Conservation (phyloP, 1,140 invertebrate species). For the Drosophila sturtevanti region DNA sequence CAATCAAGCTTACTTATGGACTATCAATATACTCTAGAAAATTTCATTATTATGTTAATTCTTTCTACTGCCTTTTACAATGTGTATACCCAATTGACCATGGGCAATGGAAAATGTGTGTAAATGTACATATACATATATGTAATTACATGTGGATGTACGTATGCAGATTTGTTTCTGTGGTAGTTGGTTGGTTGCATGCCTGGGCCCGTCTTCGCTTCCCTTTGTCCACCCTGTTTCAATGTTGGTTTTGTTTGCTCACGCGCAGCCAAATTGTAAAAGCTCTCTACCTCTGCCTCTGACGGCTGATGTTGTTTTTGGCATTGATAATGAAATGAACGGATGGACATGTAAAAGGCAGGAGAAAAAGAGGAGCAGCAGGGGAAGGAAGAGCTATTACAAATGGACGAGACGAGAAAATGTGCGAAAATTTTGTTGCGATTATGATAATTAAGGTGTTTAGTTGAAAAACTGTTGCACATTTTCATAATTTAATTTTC, state of each 20-base stretch:
- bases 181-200: neutral
- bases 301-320: constrained; percentile 37
- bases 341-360: constrained; percentile 41
- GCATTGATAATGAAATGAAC: constrained; percentile 60
- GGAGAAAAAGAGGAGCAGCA: neutral
- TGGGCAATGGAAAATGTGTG: no score
- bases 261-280: constrained; percentile 59
- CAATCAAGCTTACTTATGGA: no score
- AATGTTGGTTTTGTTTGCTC: constrained; percentile 58
- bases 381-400: neutral
- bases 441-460: neutral
- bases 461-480: neutral
- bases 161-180: neutral
- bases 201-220: neutral
- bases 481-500: constrained; percentile 1
- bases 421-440: neutral
- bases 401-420: neutral
- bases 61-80: no score
- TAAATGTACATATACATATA: neutral
- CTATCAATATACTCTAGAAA: no score
- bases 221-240: constrained; percentile 23
- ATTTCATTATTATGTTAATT: no score
- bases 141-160: neutral
- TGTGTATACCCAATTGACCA: no score
- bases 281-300: constrained; percentile 2